Evolutionary conservation across 2,797 vertebrate species (phyloP), one percentile per base, ranked within the genome.

Genomic region (Channallabes apus): DNA sequence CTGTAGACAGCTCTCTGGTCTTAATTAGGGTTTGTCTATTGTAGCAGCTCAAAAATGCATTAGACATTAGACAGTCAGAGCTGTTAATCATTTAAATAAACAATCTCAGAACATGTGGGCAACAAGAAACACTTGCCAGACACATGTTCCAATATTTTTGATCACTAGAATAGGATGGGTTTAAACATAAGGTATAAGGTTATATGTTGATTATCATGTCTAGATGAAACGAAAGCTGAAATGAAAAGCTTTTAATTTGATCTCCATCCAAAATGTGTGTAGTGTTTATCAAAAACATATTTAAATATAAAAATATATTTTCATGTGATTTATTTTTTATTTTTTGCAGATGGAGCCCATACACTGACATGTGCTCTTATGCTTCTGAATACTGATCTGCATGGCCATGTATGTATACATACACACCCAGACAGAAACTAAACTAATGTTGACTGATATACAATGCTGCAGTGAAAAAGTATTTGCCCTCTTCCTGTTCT

Each of bases 371-470:
- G 98, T 76, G 97, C 97, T 85, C 96, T 99, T 84, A 99, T 99
- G 97, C 96, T 99, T 91, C 96, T 99, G 61, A 99, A 99, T 94
- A 99, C 97, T 14, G 98, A 99, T 89, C 96, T 99, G 65, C 98
- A 99, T 0, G 98, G 98, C 93, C 98, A 98, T 6, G 98, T 99
- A 96, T 92, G 97, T 96, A 91, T 77, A 69, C 5, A 35, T 6
- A 79, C n/a, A 69, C 27, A 32, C n/a, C 58, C 20, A 73, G 12
- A 80, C 65, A 41, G 22, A 54, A 15, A 18, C 24, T 38, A 38
- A 69, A 69, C 8, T 41, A 11, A 9, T 72, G 11, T 11, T 46
- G 38, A 5, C 12, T 12, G 12, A 51, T 73, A 51, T 51, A 73
- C 12, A 54, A 12, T 14, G 12, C 51, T 14, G 12, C 51, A 54